A percentile compares a stretch with the other conserved stretches of the same genome.
phyloP scores from a whole-genome alignment of 2,888 invertebrate species.

The Peribatodes rhomboidaria region DNA sequence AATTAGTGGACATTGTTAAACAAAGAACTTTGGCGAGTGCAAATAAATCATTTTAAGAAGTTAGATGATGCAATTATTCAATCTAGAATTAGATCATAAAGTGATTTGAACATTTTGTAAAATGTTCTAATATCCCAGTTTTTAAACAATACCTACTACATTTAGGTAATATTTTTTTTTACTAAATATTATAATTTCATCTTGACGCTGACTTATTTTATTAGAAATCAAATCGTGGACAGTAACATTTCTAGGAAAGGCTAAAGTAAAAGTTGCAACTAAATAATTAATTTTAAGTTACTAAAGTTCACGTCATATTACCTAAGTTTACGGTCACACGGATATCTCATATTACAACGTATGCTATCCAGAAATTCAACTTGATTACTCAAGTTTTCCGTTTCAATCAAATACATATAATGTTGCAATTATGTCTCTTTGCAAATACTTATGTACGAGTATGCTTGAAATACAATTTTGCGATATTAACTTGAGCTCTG shows the following conservation, averaged over 20 bases:
- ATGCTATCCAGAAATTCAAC: constrained; percentile 36
- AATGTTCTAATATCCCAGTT: no score
- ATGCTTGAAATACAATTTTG: background rate
- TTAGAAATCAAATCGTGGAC: background rate
- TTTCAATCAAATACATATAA: constrained; percentile 29
- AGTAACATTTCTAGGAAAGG: background rate
- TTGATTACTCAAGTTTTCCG: constrained; percentile 31
- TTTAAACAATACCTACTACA: no score
- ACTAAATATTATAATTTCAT: no score
- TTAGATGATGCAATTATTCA: constrained; percentile 21
- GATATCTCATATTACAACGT: constrained; percentile 40
- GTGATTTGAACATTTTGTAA: no score
- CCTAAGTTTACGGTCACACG: constrained; percentile 45
- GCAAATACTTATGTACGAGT: background rate
- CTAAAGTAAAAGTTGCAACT: constrained; percentile 1
- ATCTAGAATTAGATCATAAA: background rate
- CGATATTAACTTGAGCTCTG: no score
- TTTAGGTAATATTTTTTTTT: no score
- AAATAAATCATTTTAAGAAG: constrained; percentile 15
- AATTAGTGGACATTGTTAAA: constrained; percentile 46
- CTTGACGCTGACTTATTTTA: background rate
- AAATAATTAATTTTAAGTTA: constrained; percentile 21
- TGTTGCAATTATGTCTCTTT: constrained; percentile 11
- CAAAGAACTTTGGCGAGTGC: constrained; percentile 23
- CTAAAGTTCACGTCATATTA: constrained; percentile 27